Evolutionary conservation across 2,888 invertebrate genomes (phyloP).

Genomic region (Cephalotes varians): DNA sequence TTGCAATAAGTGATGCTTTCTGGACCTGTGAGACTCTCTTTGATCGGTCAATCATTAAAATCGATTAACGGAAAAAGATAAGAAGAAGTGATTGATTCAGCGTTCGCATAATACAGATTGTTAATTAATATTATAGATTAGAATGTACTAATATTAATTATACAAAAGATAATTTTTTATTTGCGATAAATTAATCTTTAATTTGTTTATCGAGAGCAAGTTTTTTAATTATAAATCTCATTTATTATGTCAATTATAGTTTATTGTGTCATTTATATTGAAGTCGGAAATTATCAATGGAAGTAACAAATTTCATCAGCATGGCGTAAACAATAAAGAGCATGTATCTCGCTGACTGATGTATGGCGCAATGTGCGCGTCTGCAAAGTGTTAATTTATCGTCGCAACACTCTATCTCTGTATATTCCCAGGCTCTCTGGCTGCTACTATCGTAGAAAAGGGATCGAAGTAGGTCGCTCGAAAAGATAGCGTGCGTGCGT

Average conservation of each 20-base stretch:
- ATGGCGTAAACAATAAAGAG: slow-evolving; percentile 38
- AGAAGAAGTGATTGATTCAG: background rate
- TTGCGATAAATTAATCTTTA: background rate
- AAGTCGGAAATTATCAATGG: slow-evolving; percentile 14
- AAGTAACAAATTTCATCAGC: slow-evolving; percentile 44
- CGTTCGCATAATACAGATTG: background rate
- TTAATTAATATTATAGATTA: background rate
- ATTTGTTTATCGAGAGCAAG: background rate
- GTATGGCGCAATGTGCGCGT: slow-evolving; percentile 25
- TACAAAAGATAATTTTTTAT: background rate
- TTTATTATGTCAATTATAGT: no score
- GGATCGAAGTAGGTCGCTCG: slow-evolving; percentile 65
- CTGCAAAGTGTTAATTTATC: slow-evolving; percentile 63
- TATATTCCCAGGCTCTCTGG: slow-evolving; percentile 43
- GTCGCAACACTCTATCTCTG: slow-evolving; percentile 46
- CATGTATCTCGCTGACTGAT: slow-evolving; percentile 19
- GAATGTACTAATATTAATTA: background rate
- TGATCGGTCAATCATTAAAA: background rate
- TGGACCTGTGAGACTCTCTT: no score
- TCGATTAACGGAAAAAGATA: background rate
- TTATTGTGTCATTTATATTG: background rate
- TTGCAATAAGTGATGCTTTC: no score
- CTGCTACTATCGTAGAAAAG: slow-evolving; percentile 61
- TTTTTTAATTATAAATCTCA: background rate
- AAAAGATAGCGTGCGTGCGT: slow-evolving; percentile 52